These are phyloP conservation scores for Conus canariensis DNA, from an alignment of 2,888 invertebrate genomes.

Conservation along the genomic window DNA sequence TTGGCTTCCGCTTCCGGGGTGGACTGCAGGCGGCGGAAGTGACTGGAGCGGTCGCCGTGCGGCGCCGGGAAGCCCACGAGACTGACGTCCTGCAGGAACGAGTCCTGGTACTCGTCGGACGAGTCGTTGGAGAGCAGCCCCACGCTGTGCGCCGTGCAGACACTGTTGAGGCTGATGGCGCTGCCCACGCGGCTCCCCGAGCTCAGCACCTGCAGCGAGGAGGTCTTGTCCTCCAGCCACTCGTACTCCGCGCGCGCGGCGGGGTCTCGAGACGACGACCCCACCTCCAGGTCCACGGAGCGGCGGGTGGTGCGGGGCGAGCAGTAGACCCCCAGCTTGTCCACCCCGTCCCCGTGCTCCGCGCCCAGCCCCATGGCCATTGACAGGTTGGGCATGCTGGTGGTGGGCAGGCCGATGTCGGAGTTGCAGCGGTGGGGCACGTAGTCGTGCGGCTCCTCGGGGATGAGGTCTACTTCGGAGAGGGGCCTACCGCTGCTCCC, in stretches of 20 bases:
- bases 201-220: conserved; percentile 53
- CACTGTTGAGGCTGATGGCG: conserved; percentile 67
- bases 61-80: neutral
- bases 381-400: conserved; percentile 57
- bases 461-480: neutral
- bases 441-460: neutral
- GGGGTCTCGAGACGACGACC: conserved; percentile 21
- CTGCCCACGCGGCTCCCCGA: conserved; percentile 64
- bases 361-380: neutral
- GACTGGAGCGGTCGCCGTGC: neutral
- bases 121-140: conserved; percentile 71
- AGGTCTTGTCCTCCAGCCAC: conserved; percentile 51
- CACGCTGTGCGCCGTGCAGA: conserved; percentile 63
- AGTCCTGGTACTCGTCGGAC: conserved; percentile 55
- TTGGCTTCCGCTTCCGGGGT: conserved; percentile 52
- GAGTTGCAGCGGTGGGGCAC: conserved; percentile 47
- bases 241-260: conserved; percentile 44
- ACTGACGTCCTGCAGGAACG: conserved; percentile 47
- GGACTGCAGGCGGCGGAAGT: conserved; percentile 52
- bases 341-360: conserved; percentile 8
- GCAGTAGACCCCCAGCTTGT: conserved; percentile 66
- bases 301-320: conserved; percentile 68
- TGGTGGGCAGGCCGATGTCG: conserved; percentile 56
- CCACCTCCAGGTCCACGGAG: conserved; percentile 57
- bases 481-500: neutral